Conservation (phyloP, 2,797 vertebrate genomes). For the Hemitrygon akajei region DNA sequence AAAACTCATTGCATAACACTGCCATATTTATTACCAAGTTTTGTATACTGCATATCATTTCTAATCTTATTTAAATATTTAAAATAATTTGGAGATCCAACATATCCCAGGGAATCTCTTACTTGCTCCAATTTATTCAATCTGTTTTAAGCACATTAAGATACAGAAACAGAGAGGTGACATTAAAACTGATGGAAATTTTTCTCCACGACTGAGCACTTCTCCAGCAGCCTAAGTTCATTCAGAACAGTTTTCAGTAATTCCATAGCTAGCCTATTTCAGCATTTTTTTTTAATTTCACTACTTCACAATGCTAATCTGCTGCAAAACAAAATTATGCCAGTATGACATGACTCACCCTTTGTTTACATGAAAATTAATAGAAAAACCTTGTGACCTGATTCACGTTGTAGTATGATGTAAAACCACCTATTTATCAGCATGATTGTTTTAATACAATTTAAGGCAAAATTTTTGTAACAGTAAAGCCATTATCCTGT, state of each 20-base stretch:
- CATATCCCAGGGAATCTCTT: not conserved
- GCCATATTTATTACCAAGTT: not conserved
- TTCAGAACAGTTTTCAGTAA: not conserved
- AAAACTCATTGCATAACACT: not conserved
- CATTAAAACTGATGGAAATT: not conserved
- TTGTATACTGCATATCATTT: not conserved
- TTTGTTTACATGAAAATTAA: not conserved
- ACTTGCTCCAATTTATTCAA: conserved; percentile 13
- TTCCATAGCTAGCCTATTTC: not conserved
- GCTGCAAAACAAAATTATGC: not conserved
- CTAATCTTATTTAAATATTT: not conserved
- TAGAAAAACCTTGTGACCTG: not conserved
- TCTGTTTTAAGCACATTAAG: not conserved
- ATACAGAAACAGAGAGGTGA: not conserved
- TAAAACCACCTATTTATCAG: not conserved
- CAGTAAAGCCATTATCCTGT: not conserved
- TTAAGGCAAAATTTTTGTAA: not conserved
- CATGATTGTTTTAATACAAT: not conserved
- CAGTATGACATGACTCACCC: not conserved
- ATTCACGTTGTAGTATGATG: not conserved
- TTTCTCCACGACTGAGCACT: not conserved
- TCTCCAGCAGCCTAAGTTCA: not conserved
- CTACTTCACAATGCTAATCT: no score
- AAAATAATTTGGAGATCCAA: conserved; percentile 1
- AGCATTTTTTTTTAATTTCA: not conserved